Evolutionary conservation across 2,797 vertebrate genomes (phyloP), one percentile per base, ranked within the genome.

Genomic region (Pterois miles): DNA sequence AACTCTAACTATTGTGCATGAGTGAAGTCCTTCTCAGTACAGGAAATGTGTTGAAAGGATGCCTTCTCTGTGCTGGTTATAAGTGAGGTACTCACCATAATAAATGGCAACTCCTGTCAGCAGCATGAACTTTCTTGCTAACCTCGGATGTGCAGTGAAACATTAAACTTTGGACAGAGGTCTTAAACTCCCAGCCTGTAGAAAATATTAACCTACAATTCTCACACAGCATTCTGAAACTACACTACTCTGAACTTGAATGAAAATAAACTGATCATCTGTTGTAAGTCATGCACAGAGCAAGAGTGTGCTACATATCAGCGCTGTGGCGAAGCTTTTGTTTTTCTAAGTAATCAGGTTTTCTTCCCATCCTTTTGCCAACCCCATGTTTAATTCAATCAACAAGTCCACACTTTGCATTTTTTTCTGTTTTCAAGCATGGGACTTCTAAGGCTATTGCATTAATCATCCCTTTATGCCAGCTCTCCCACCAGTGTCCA

Each of bases 71-170:
- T 91, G 53, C 82, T 78, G 82, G 76, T 76, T 75, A 78, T 76
- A 74, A 91, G 80, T 84, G 85, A 86, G 85, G 88, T 78, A 63
- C 80, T 82, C 65, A 29, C 22, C 12, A 64, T 93, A 92, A 94
- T 93, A 92, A 93, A 93, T 89, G 88, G 85, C 73, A 82, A 14
- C 80, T 88, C 81, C 89, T 94, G 87, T 95, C 93, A 93, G 80
- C 92, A 63, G 82, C 40, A 11, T 89, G 90, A 93, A 94, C 91
- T 90, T 59, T 88, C 67, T 69, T 48, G 74, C 84, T 71, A 81
- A 80, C 83, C 75, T 87, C 82, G 79, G 83, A 84, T 80, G 86
- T 84, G 86, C 88, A 85, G 64, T 89, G 89, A 93, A 85, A 88
- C 77, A 84, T 76, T 89, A 79, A 78, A 83, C 77, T 82, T 69